These are phyloP conservation scores for Ephydatia muelleri DNA, from an alignment of 37 sponge, comb jelly and placozoan genomes.

Conservation along the genomic window DNA sequence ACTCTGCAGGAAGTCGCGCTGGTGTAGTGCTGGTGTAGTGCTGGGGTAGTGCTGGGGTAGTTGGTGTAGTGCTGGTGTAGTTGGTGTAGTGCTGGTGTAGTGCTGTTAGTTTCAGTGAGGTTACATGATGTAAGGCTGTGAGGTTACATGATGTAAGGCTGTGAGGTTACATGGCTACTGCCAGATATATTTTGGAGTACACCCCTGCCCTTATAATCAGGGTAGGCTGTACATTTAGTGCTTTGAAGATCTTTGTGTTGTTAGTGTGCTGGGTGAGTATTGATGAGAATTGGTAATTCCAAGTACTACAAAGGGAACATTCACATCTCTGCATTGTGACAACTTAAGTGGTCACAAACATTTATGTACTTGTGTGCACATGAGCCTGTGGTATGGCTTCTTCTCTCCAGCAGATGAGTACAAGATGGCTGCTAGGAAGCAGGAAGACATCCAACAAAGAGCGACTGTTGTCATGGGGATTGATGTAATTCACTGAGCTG, in stretches of 20 bases:
- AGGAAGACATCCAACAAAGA: background rate
- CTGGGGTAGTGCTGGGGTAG: no score
- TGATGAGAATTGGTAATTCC: no score
- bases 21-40: no score
- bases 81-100: no score
- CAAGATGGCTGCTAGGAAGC: background rate
- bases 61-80: no score
- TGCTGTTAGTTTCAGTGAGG: no score
- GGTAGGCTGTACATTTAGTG: background rate
- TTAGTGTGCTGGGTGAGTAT: background rate
- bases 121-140: no score
- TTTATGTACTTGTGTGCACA: background rate
- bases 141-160: no score
- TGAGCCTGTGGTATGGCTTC: background rate
- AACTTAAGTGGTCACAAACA: background rate
- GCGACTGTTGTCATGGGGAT: background rate
- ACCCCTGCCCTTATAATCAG: no score
- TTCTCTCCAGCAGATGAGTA: background rate
- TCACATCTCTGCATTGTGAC: background rate
- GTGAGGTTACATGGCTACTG: no score
- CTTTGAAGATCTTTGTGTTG: background rate
- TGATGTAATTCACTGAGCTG: constrained; percentile 8
- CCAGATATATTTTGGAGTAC: no score
- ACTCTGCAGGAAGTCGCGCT: no score
- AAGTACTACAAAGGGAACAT: background rate